Percentiles rank a stretch among this genome's conserved stretches.
Conservation (phyloP, 64 coral and sea anemone species). For the Porites lutea region DNA sequence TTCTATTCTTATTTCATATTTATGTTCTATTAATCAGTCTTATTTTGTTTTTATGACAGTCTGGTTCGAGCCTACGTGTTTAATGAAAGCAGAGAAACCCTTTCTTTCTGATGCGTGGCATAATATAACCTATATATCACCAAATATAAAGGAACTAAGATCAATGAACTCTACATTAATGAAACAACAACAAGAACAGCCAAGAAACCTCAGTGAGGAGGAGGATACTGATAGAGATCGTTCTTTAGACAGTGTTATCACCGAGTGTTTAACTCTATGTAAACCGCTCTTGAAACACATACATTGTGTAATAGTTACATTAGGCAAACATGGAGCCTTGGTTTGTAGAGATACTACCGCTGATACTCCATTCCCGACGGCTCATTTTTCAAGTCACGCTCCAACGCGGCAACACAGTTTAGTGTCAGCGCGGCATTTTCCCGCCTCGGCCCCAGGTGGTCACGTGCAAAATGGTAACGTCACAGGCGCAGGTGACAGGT, state of each 20-base stretch:
- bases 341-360: conserved; percentile 84
- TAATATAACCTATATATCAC: conserved; percentile 88
- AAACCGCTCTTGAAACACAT: conserved; percentile 87
- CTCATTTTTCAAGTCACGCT: conserved; percentile 18
- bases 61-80: conserved; percentile 94
- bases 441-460: conserved; percentile 35
- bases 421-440: conserved; percentile 88
- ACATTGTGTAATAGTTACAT: conserved; percentile 85
- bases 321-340: conserved; percentile 87
- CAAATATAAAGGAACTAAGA: conserved; percentile 91
- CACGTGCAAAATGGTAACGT: conserved; percentile 74
- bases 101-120: conserved; percentile 80
- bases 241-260: conserved; percentile 72
- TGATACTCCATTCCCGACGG: conserved; percentile 84
- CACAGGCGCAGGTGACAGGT: conserved; percentile 99
- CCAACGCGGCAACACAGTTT: conserved; percentile 60
- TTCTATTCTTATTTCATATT: too few relatives aligned
- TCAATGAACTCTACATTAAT: conserved; percentile 79
- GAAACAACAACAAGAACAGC: conserved; percentile 7
- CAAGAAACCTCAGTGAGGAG: background rate
- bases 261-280: conserved; percentile 85
- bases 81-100: conserved; percentile 85
- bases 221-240: conserved; percentile 12
- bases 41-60: conserved; percentile 56
- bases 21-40: background rate